These are phyloP conservation scores for Atrina japonica DNA, from an alignment of 2,888 invertebrate genomes.

Conservation along the genomic window DNA sequence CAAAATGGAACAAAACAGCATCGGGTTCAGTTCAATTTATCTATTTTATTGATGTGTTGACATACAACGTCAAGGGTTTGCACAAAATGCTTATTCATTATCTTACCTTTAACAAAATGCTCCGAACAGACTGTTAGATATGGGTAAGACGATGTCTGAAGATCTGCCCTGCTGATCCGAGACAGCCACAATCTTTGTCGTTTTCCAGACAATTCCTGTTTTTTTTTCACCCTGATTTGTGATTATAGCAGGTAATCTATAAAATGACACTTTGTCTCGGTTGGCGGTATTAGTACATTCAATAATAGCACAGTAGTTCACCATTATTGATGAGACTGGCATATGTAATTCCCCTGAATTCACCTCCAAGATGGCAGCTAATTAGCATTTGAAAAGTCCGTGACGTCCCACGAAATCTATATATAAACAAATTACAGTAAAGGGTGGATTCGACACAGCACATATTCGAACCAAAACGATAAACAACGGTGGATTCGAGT, in stretches of 20 bases:
- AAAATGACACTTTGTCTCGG: constrained; percentile 33
- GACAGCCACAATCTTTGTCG: constrained; percentile 35
- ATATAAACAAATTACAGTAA: no score
- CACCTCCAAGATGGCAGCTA: constrained; percentile 26
- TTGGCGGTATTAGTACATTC: constrained; percentile 28
- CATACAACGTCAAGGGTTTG: no score
- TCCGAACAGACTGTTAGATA: constrained; percentile 35
- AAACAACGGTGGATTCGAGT: no score
- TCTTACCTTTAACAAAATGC: constrained; percentile 32
- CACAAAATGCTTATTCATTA: neutral
- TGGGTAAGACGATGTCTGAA: constrained; percentile 37
- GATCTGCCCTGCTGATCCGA: constrained; percentile 30
- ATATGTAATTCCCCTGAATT: neutral
- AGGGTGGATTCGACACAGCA: no score
- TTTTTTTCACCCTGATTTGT: constrained; percentile 38
- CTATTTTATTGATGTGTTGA: no score
- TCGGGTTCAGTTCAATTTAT: no score
- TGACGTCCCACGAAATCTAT: constrained; percentile 24
- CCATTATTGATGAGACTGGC: constrained; percentile 3
- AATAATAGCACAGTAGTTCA: constrained; percentile 30
- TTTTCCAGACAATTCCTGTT: constrained; percentile 27
- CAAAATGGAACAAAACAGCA: no score
- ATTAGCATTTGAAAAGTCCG: neutral
- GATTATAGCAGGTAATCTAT: constrained; percentile 28
- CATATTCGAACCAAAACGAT: no score